Evolutionary conservation across 2,113 vertebrate species (phyloP), one percentile per base, ranked within the genome.

Genomic region (Passerina amoena): DNA sequence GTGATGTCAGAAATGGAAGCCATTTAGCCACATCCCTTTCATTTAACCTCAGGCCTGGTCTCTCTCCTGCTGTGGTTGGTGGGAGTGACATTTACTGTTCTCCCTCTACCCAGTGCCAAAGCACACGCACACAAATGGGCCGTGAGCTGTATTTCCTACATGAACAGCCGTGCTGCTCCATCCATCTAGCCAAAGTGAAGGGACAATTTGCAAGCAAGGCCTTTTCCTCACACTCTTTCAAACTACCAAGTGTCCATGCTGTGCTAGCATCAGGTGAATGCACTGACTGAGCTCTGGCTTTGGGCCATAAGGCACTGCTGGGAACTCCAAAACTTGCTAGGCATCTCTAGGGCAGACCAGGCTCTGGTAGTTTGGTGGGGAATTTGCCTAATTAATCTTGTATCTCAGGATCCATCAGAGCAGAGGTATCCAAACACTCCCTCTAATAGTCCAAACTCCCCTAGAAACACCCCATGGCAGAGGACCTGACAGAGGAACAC

Each of bases 161-260:
- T 1, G 1, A 59, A 21, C 1, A 3, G 23, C 60, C 0, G 0
- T 0, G 1, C 16, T 65, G 31, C n/a, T 27, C 5, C 22, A 11
- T 19, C 6, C 24, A 48, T 9, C 8, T 23, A 68, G 27, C 23
- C 64, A 30, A 80, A 63, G 30, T 23, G 42, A 65, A 3, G 0
- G 13, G 20, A 8, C 7, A 9, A 50, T 57, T 86, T 56, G 27
- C n/a, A 51, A 30, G 21, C 2, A 1, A 30, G 38, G 14, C 4
- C 6, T 73, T 72, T 73, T 84, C 22, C 14, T 92, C 48, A 37
- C 10, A 10, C 11, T 35, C 37, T 48, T 72, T 73, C 35, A 38
- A 73, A 40, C 7, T 21, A 31, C 4, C 20, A 20, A 7, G 3
- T 17, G 51, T n/a, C 35, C 14, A 27, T 23, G 12, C 13, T 92